phyloP scores from a whole-genome alignment of 2,113 vertebrate genomes.

The Psittacus erithacus region DNA sequence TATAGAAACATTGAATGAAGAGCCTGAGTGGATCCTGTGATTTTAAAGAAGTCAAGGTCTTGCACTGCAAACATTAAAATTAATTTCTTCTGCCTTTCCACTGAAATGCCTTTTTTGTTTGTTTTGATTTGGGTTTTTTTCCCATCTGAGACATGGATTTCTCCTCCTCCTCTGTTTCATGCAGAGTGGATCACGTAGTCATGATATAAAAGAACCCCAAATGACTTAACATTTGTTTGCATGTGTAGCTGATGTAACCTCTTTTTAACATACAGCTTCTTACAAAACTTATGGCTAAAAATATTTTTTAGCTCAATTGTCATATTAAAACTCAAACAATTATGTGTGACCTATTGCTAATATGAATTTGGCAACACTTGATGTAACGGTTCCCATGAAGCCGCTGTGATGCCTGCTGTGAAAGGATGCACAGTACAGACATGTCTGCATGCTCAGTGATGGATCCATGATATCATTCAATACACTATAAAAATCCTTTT shows the following conservation, averaged over 20 bases:
- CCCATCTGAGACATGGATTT: not conserved
- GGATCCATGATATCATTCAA: not conserved
- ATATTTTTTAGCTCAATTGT: not conserved
- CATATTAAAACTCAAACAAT: not conserved
- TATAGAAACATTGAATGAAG: not conserved
- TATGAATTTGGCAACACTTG: not conserved
- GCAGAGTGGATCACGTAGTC: not conserved
- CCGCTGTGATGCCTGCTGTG: not conserved
- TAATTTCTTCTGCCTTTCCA: not conserved
- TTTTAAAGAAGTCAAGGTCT: not conserved
- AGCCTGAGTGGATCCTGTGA: not conserved
- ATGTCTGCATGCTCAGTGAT: not conserved
- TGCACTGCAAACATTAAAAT: not conserved
- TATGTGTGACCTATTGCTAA: not conserved
- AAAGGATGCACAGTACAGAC: not conserved
- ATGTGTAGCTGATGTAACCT: not conserved
- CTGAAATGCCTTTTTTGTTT: not conserved
- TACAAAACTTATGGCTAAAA: not conserved
- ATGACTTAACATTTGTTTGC: not conserved
- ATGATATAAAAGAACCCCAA: not conserved
- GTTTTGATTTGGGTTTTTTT: not conserved
- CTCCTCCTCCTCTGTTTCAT: not conserved
- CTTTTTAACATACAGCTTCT: not conserved
- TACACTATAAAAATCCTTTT: not conserved
- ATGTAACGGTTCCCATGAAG: not conserved